Evolutionary conservation across 92 coral and sea anemone genomes (phyloP), one percentile per base, ranked within the genome.

Genomic region (Muricea muricata): DNA sequence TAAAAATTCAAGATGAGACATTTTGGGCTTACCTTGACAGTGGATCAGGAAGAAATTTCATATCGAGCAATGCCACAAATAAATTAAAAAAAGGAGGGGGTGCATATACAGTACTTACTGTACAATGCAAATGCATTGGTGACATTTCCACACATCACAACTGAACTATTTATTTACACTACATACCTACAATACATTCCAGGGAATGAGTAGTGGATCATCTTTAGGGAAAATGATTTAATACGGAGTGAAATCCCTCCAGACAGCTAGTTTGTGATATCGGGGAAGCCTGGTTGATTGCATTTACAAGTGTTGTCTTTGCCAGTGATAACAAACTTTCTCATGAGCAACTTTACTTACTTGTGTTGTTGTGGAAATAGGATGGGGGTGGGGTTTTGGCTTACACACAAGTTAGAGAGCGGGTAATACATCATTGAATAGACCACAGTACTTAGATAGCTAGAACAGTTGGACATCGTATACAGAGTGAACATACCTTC

Each of bases 401-500:
- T 45, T 45, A 45, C 50, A 45, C 14, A 1, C 14, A 17, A 17
- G 4, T 45, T 45, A 45, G 12, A 45, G 50, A 45, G 50, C 1
- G 8, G 14, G 15, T 13, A 17, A 8, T 45, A 8, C 50, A 45
- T 45, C 14, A 17, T 13, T 8, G 50, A 45, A 8, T 8, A 8
- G n/a, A n/a, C n/a, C n/a, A n/a, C n/a, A n/a, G n/a, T 45, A 45
- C 9, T 17, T 45, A 8, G 14, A 17, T 13, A 9, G 42, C 4
- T 4, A 37, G 42, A 4, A 4, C 9, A 9, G 9, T 37, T 37
- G 18, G 20, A 6, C 18, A 7, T 17, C 24, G 15, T n/a, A n/a
- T n/a, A n/a, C n/a, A n/a, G n/a, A n/a, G n/a, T n/a, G 67, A 58
- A 58, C 71, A 29, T 65, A 65, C 71, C 71, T 65, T 65, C 71